Conservation (phyloP, 1,140 invertebrate genomes). For the Colletes latitarsis region DNA sequence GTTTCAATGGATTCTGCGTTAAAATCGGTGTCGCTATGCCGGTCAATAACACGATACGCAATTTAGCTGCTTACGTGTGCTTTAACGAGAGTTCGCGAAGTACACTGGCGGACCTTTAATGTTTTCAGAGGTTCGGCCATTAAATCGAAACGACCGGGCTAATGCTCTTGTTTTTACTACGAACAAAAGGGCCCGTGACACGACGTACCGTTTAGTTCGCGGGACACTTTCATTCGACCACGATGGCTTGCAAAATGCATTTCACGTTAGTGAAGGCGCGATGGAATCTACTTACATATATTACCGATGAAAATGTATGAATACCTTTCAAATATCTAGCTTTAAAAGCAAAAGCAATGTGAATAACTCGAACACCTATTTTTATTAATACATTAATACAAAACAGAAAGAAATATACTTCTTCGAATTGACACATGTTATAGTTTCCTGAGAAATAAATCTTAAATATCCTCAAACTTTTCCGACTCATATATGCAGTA, state of each 20-base stretch:
- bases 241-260: neutral
- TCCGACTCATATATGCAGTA: too few species aligned
- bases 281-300: too few species aligned
- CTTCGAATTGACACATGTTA: too few species aligned
- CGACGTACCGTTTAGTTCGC: neutral
- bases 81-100: constrained; percentile 1
- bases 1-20: neutral
- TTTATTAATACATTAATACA: too few species aligned
- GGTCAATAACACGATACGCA: constrained; percentile 9
- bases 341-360: too few species aligned
- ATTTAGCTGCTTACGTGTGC: constrained; percentile 6
- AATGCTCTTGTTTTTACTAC: constrained; percentile 17
- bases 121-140: neutral
- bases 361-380: too few species aligned
- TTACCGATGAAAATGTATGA: too few species aligned
- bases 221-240: constrained; percentile 7
- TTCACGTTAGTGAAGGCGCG: too few species aligned
- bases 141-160: constrained; percentile 24
- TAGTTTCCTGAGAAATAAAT: too few species aligned
- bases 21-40: neutral
- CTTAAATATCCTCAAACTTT: too few species aligned
- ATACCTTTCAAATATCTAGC: too few species aligned
- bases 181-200: neutral
- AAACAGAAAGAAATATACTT: too few species aligned
- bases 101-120: constrained; percentile 18